Conservation (phyloP, 2,888 invertebrate species). For the Tetrapedia diversipes region DNA sequence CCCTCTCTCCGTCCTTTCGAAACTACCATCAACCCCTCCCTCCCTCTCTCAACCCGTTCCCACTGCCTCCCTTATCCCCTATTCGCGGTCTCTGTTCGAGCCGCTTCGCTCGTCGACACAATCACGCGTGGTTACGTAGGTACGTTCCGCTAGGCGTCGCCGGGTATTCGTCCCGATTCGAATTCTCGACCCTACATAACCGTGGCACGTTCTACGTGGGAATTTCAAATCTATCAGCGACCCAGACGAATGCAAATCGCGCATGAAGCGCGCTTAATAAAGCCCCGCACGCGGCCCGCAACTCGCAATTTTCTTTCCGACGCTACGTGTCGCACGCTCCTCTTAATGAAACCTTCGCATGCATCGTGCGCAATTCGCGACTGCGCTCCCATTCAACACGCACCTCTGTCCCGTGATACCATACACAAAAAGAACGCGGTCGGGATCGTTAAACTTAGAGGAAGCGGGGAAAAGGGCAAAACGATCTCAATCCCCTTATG, state of each 20-base stretch:
- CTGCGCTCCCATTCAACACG: constrained; percentile 34
- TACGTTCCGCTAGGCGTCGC: constrained; percentile 55
- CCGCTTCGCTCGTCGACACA: constrained; percentile 39
- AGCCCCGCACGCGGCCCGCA: constrained; percentile 70
- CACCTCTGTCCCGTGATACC: constrained; percentile 19
- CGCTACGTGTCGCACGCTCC: constrained; percentile 61
- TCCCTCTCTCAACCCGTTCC: constrained; percentile 11
- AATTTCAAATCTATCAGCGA: constrained; percentile 74
- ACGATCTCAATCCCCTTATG: constrained; percentile 9
- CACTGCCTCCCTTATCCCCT: constrained; percentile 18
- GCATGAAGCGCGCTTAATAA: constrained; percentile 74
- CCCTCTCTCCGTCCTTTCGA: not conserved
- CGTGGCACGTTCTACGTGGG: constrained; percentile 70
- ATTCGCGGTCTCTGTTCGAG: constrained; percentile 39
- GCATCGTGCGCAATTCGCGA: constrained; percentile 49
- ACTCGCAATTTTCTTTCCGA: constrained; percentile 72
- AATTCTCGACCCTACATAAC: constrained; percentile 67
- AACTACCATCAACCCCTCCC: not conserved
- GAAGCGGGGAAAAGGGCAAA: not conserved
- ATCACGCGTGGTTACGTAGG: constrained; percentile 58
- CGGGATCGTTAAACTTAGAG: constrained; percentile 36
- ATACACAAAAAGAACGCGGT: constrained; percentile 5
- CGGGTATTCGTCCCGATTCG: constrained; percentile 65
- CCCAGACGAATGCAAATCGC: constrained; percentile 74
- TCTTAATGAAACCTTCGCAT: constrained; percentile 66